Evolutionary conservation across 2,113 vertebrate species (phyloP), one percentile per base, ranked within the genome.

Genomic region (Bos indicus): DNA sequence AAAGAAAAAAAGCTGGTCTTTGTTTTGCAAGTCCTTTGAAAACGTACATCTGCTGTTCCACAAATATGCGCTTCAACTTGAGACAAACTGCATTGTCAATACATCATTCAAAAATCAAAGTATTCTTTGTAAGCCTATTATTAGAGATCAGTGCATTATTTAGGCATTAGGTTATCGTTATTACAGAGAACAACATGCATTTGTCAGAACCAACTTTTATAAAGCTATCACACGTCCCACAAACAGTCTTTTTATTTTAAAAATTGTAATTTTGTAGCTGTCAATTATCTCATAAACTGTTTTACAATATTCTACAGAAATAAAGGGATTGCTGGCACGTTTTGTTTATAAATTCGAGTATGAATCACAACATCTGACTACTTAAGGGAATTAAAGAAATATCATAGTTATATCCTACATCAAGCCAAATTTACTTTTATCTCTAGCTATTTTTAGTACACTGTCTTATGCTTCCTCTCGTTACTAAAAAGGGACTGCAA

Each of bases 121-220:
- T 97, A 98, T 97, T 99, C 98, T 98, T 98, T 97, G 98, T 98
- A 98, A 98, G 97, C 93, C 97, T 98, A 74, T 99, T 99, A 99
- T 98, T 98, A 98, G 96, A 98, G 97, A 98, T 93, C 97, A 97
- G 98, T 98, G 83, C 88, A 59, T 74, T 97, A 98, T 98, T 98
- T 98, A 97, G 92, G 98, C 97, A 98, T 97, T 94, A 97, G 82
- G 95, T 95, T 98, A 96, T 98, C 62, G 85, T 95, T 96, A 94
- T 98, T 98, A 94, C 94, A 95, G 88, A 97, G 94, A 97, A 96
- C 93, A 98, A 94, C n/a, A 96, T 54, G 94, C 87, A 95, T 97
- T 96, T 98, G 98, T 98, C 98, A 98, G 97, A 98, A 96, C 13
- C 87, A 91, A 98, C 80, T 91, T 85, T 88, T 94, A 97, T 62